Evolutionary conservation across 2,113 vertebrate genomes (phyloP).

Genomic region (Myxocyprinus asiaticus): DNA sequence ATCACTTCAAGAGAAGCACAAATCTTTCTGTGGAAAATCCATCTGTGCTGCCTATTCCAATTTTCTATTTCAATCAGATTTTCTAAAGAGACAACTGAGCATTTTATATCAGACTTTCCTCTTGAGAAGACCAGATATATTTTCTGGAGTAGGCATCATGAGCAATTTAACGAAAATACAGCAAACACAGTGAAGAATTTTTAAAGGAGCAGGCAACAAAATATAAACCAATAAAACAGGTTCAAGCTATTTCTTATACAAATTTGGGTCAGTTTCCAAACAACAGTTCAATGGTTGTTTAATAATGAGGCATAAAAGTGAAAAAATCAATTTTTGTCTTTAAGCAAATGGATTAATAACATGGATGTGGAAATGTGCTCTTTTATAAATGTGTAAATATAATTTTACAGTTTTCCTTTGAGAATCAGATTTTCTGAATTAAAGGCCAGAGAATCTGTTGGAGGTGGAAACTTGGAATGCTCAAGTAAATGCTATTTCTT

Average conservation of each 20-base stretch:
- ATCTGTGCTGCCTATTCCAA: not conserved
- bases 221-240: too few relatives aligned
- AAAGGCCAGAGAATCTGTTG: not conserved
- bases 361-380: slow-evolving; percentile 1
- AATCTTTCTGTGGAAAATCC: slow-evolving; percentile 6
- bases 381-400: not conserved
- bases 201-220: too few relatives aligned
- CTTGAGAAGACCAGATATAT: too few relatives aligned
- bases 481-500: not conserved
- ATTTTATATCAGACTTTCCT: too few relatives aligned
- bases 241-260: too few relatives aligned
- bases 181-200: too few relatives aligned
- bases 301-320: too few relatives aligned
- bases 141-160: too few relatives aligned
- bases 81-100: not conserved
- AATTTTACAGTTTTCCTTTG: not conserved
- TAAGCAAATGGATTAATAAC: not conserved
- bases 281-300: too few relatives aligned
- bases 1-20: slow-evolving; percentile 13
- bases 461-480: not conserved
- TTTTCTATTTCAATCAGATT: not conserved
- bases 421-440: not conserved
- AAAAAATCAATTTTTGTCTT: not conserved
- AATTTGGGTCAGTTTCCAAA: too few relatives aligned
- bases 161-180: too few relatives aligned